Percentiles rank a stretch among this genome's conserved stretches.
These are phyloP conservation scores for Metopia argyrocephala DNA, from an alignment of 2,888 invertebrate genomes.

Conservation along the genomic window DNA sequence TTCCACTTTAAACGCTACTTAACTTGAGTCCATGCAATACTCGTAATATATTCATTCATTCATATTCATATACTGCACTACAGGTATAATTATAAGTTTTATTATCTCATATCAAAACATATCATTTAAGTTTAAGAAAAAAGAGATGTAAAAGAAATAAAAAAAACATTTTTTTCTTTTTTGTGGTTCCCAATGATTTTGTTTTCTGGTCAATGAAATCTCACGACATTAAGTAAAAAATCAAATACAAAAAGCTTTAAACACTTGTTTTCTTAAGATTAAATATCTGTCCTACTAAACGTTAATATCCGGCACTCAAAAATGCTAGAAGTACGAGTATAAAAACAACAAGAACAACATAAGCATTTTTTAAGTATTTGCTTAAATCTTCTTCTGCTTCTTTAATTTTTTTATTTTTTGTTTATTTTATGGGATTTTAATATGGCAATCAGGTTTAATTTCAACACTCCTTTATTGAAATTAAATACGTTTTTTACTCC, in stretches of 20 bases:
- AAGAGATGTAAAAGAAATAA: background rate
- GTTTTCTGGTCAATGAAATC: background rate
- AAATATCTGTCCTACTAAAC: slow-evolving; percentile 57
- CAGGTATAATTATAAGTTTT: background rate
- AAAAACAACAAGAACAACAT: background rate
- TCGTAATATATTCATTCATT: too few species aligned
- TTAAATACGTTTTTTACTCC: background rate
- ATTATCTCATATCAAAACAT: background rate
- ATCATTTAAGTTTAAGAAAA: background rate
- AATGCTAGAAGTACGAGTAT: too few species aligned
- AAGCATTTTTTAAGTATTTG: background rate
- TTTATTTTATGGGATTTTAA: background rate
- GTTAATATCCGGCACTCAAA: slow-evolving; percentile 55
- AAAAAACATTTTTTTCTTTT: background rate
- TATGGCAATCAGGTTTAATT: slow-evolving; percentile 53
- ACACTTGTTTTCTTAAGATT: background rate
- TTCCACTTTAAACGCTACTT: too few species aligned
- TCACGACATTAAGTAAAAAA: too few species aligned
- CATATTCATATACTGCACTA: background rate
- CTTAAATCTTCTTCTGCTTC: background rate
- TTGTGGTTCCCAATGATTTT: background rate
- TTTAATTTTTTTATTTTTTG: background rate
- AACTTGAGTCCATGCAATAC: too few species aligned
- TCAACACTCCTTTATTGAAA: slow-evolving; percentile 53
- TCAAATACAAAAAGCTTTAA: background rate